Evolutionary conservation across 2,888 invertebrate genomes (phyloP).

Genomic region (Tenthredo distinguenda): DNA sequence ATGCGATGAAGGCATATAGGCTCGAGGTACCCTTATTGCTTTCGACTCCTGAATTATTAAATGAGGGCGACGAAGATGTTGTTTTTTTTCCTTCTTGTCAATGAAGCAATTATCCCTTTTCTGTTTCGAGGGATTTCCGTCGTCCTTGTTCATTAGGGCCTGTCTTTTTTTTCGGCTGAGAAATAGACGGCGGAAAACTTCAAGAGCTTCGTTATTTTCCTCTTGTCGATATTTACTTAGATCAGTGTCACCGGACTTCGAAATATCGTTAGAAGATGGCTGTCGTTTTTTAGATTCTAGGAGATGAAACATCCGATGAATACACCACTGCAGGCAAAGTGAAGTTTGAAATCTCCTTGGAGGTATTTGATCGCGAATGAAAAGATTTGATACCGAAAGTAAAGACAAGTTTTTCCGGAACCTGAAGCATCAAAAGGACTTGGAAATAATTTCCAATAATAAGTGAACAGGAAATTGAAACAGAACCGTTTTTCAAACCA

Average conservation of each 20-base stretch:
- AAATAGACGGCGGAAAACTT: not conserved
- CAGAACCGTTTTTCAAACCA: not conserved
- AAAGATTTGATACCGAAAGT: not conserved
- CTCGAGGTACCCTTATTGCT: not conserved
- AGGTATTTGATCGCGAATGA: not conserved
- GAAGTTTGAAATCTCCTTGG: not conserved
- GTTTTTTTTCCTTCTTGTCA: not conserved
- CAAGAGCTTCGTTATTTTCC: not conserved
- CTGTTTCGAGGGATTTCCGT: not conserved
- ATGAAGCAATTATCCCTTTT: not conserved
- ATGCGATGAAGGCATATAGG: no score
- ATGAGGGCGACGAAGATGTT: not conserved
- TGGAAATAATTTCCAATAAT: not conserved
- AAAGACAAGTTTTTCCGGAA: not conserved
- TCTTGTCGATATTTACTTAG: slow-evolving; percentile 13
- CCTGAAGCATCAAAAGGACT: not conserved
- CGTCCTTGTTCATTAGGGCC: not conserved
- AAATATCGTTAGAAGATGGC: not conserved
- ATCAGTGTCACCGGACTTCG: not conserved
- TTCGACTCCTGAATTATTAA: not conserved
- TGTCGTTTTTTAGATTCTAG: not conserved
- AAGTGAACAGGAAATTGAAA: not conserved
- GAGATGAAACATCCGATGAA: not conserved
- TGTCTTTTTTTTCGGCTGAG: not conserved
- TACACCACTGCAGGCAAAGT: not conserved